A percentile compares a stretch with the other conserved stretches of the same genome.
phyloP scores from a whole-genome alignment of 2,797 vertebrate genomes.

The Gymnothorax javanicus region DNA sequence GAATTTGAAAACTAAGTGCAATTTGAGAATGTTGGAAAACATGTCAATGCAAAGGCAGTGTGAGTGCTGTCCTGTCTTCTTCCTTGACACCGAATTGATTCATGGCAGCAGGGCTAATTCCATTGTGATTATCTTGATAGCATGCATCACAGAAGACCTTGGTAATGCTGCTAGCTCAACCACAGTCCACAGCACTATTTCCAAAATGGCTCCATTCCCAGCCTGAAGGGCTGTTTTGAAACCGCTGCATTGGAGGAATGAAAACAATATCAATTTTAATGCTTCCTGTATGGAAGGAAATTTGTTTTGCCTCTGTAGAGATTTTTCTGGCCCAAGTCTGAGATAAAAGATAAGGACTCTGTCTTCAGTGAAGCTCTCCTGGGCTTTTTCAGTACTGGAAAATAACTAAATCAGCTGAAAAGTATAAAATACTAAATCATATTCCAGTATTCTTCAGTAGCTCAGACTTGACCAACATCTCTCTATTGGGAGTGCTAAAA shows the following conservation, averaged over 20 bases:
- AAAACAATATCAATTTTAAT: background rate
- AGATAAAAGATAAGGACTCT: background rate
- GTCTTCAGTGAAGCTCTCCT: background rate
- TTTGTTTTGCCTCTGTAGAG: background rate
- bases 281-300: background rate
- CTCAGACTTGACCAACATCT: background rate
- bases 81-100: background rate
- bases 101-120: background rate
- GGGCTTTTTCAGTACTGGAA: background rate
- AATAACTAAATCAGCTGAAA: background rate
- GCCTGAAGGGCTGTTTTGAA: constrained; percentile 6
- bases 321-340: background rate
- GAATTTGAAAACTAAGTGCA: background rate
- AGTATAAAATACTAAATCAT: background rate
- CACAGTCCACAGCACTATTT: background rate
- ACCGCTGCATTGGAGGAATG: background rate
- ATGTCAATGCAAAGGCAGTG: background rate
- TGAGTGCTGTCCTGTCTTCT: background rate
- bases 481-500: background rate
- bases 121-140: background rate
- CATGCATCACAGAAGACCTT: background rate
- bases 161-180: background rate
- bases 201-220: constrained; percentile 3
- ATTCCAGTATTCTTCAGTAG: background rate
- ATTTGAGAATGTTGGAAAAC: background rate